Conservation (phyloP, 2,113 vertebrate genomes). For the Crotalus horridus region DNA sequence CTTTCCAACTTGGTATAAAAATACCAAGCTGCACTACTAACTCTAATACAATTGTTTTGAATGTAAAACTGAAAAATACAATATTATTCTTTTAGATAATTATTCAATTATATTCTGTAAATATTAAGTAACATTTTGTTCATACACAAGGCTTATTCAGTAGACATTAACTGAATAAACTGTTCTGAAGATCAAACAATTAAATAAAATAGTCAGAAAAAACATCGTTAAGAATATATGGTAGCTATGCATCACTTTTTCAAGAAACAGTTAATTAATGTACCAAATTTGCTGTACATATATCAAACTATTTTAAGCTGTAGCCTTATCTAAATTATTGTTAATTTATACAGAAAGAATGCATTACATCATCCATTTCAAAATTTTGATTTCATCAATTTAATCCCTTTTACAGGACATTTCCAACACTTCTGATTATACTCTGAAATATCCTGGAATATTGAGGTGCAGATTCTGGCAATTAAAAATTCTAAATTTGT, state of each 20-base stretch:
- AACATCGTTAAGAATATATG: background rate
- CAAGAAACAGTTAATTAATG: background rate
- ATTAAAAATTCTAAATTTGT: background rate
- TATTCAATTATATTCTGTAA: background rate
- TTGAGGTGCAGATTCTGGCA: background rate
- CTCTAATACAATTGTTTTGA: slow-evolving; percentile 23
- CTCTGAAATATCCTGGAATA: background rate
- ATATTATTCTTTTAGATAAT: background rate
- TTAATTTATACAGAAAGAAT: background rate
- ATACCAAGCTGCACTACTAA: slow-evolving; percentile 34
- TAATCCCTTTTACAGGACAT: background rate
- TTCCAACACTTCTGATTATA: background rate
- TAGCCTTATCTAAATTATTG: background rate
- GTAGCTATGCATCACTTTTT: background rate
- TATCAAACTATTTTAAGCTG: background rate
- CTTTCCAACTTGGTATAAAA: slow-evolving; percentile 42
- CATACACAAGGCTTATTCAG: background rate
- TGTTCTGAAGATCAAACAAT: slow-evolving; percentile 8
- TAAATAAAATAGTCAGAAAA: background rate
- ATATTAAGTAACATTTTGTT: background rate
- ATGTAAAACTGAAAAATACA: background rate
- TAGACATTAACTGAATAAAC: background rate
- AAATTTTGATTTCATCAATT: background rate
- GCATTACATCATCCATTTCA: background rate
- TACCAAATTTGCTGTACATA: background rate